Percentiles rank a stretch among this genome's conserved stretches.
These are phyloP conservation scores for Remorina albescens DNA, from an alignment of 2,797 vertebrate species.

Conservation along the genomic window DNA sequence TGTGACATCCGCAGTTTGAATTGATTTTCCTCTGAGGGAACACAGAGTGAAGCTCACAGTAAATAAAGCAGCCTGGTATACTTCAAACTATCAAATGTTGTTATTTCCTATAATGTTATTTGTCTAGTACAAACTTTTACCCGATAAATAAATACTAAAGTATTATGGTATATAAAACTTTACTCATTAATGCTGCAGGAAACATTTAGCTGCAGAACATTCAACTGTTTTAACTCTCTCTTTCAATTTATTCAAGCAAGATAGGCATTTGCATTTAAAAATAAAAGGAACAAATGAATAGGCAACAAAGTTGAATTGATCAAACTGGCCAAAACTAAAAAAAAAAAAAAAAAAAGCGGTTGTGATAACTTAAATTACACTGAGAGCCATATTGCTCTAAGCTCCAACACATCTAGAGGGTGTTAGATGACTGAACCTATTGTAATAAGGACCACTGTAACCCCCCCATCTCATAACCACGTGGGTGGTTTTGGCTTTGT, in stretches of 20 bases:
- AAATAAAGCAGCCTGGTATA: slow-evolving; percentile 4
- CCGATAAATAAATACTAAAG: no score
- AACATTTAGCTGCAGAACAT: no score
- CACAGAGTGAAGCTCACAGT: slow-evolving; percentile 16
- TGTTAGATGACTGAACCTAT: slow-evolving; percentile 37
- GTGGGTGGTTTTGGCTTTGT: no score
- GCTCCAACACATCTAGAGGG: not conserved
- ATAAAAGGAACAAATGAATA: not conserved
- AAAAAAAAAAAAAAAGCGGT: no score
- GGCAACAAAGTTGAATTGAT: rapidly evolving
- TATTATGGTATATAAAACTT: no score
- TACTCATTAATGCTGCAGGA: no score
- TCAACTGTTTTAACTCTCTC: no score
- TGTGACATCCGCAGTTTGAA: slow-evolving; percentile 73
- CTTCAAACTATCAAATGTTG: not conserved
- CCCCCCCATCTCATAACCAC: no score
- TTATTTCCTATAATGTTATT: no score
- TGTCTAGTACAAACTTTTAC: no score
- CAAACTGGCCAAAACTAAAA: slow-evolving; percentile 29
- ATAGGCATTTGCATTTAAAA: not conserved
- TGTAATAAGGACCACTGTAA: not conserved
- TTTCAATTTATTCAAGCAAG: not conserved
- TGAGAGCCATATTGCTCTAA: slow-evolving; percentile 40
- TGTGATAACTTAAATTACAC: slow-evolving; percentile 5
- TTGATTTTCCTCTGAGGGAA: slow-evolving; percentile 57